Percentiles rank a stretch among this genome's conserved stretches.
Conservation (phyloP, 2,113 vertebrate genomes). For the Emydura subglobosa region DNA sequence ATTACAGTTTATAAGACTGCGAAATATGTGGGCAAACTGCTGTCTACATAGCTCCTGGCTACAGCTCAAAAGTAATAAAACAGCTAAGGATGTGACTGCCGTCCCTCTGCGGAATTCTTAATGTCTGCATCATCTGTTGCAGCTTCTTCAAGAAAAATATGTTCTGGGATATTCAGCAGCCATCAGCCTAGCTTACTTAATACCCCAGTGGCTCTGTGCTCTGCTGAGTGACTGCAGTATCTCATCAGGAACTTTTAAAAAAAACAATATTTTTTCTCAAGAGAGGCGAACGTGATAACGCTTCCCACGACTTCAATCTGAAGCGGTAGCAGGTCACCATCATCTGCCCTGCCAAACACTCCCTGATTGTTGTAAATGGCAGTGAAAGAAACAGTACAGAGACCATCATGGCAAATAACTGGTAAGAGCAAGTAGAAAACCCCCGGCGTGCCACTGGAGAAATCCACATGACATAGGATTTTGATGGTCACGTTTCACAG, state of each 20-base stretch:
- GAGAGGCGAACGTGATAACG: background rate
- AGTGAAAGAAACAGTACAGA: background rate
- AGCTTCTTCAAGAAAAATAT: slow-evolving; percentile 11
- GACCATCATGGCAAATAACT: background rate
- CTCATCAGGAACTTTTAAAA: slow-evolving; percentile 34
- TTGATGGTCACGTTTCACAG: background rate
- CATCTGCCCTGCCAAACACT: fast-evolving
- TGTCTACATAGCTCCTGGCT: background rate
- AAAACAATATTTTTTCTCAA: slow-evolving; percentile 4
- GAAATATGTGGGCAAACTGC: background rate
- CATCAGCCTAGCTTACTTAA: background rate
- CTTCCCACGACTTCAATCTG: background rate
- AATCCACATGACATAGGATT: no score
- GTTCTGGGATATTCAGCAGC: slow-evolving; percentile 6
- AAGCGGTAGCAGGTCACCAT: background rate
- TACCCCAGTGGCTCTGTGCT: background rate
- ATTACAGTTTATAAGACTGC: slow-evolving; percentile 39
- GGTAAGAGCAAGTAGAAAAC: background rate
- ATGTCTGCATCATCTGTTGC: background rate
- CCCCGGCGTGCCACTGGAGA: background rate
- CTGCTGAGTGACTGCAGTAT: slow-evolving; percentile 8
- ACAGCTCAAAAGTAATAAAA: slow-evolving; percentile 44
- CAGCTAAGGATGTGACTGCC: background rate
- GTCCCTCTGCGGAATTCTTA: slow-evolving; percentile 5
- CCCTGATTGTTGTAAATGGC: background rate